Percentiles rank a stretch among this genome's conserved stretches.
These are phyloP conservation scores for Lepidochrysops patricia DNA, from an alignment of 2,888 invertebrate genomes.

Conservation along the genomic window DNA sequence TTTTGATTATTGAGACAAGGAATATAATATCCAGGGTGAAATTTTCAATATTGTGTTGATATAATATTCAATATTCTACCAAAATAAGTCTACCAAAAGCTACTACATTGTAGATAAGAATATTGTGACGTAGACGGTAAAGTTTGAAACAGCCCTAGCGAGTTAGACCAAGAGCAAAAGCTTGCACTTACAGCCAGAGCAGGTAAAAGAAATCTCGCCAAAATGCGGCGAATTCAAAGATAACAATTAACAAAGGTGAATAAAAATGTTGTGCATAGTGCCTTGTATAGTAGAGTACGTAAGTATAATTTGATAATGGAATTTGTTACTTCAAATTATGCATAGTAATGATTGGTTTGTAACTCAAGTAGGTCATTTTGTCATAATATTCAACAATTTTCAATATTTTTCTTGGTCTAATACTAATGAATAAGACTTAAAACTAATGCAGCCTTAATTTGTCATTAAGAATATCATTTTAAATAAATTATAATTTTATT, in stretches of 20 bases:
- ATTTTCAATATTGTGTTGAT: background rate
- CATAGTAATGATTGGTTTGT: background rate
- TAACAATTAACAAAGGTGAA: background rate
- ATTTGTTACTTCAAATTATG: no score
- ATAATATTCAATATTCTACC: background rate
- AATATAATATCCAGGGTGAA: no score
- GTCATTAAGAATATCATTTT: background rate
- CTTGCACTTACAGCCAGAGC: slow-evolving; percentile 38
- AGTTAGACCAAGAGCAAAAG: slow-evolving; percentile 52
- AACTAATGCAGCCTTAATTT: background rate
- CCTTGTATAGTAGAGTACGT: no score
- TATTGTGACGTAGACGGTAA: slow-evolving; percentile 37
- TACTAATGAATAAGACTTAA: background rate
- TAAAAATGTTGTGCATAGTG: background rate
- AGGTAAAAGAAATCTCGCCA: background rate
- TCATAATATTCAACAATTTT: no score
- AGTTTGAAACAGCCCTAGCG: slow-evolving; percentile 40
- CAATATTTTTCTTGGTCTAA: no score
- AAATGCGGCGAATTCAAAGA: background rate
- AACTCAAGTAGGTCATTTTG: no score
- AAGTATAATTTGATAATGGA: background rate
- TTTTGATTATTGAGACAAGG: background rate
- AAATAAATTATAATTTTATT: background rate
- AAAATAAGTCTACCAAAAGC: slow-evolving; percentile 20
- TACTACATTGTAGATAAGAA: slow-evolving; percentile 31